Evolutionary conservation across 2,888 invertebrate species (phyloP), one percentile per base, ranked within the genome.

Genomic region (Coleophora deauratella): DNA sequence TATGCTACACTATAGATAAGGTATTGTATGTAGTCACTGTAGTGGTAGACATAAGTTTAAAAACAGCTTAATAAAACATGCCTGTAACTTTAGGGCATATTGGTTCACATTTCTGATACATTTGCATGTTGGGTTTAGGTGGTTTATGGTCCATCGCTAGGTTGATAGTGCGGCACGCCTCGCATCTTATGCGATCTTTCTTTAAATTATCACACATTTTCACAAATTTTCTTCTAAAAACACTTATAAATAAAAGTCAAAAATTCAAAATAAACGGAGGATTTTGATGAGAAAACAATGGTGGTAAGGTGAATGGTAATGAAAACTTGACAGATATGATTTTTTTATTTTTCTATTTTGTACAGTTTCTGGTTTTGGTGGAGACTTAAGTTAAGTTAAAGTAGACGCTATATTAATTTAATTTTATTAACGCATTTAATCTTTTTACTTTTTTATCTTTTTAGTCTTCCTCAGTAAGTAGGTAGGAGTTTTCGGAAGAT

Each of bases 101-200:
- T 0, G 74, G 72, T 30, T 55, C 62, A 46, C 81, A 80, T 28
- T 33, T 38, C 57, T 80, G 78, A 43, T 77, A 73, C 30, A 79
- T 59, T 44, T 78, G 74, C 81, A 84, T 81, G 43, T 81, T 66
- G 1, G 80, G 79, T 34, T 81, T 81, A 0, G 69, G 59, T 1
- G 66, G 63, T 4, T 66, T 63, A 1, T 60, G 50, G 12, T 70
- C 62, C 34, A 73, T 75, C 0, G 84, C 84, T 44, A 85, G 49
- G 51, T 85, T 85, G 37, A 85, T 85, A 8, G 84, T 85, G 3
- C 81, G 73, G 43, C 81, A 82, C 0, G 72, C 64, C 34, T 80
- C 78, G 59, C 82, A 82, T 27, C 59, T 43, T n/a, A 60, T 49
- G 13, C 70, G 66, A 9, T 62, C 61, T 8, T 57, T 44, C 12